Base-by-base conservation (phyloP, 1,140 invertebrate species). In the Heliconius eleuchia region DNA sequence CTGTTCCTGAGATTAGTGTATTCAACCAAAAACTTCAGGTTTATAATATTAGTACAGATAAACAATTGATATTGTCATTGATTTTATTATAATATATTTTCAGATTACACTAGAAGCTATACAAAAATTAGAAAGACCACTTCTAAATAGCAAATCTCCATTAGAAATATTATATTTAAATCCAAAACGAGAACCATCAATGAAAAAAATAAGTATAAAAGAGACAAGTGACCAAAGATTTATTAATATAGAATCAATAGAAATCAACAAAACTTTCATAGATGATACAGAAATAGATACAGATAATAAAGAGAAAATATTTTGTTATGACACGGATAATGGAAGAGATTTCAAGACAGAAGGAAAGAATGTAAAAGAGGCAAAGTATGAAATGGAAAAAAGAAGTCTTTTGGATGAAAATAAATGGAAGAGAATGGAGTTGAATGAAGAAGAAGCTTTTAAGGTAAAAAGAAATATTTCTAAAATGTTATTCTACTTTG, bases 381-480 rank as follows among this genome's bases (percentile, higher is more conserved):
- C 50, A 18, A 73, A 74, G 52, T 75, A 75, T 72, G 71, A 71
- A 72, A 18, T 50, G 37, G 50, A 66, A 75, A 50, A 23, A 75
- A n/a, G 13, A 50, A 79, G 73, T 73, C 66, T 78, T 74, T 74
- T 88, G 8, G 82, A 89, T 77, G 77, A 82, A 18, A 84, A 77
- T 52, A 81, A 91, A 83, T 94, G 92, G 92, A 88, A 89, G 74
- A 85, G 85, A 37, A 81, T 79, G 60, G 76, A 55, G 46, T 80
- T 94, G 74, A 86, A 85, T 13, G 92, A 94, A 73, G 90, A 91
- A 23, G 88, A 92, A 73, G 92, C 92, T 23, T 42, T 89, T 18
- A 84, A 85, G 78, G 88, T 85, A 78, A 23, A 16, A 34, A 13
- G 6, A 52, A 52, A 46, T 46, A 46, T 46, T 46, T 46, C 6